Conservation (phyloP, 2,113 vertebrate genomes). For the Turdus rufiventris region DNA sequence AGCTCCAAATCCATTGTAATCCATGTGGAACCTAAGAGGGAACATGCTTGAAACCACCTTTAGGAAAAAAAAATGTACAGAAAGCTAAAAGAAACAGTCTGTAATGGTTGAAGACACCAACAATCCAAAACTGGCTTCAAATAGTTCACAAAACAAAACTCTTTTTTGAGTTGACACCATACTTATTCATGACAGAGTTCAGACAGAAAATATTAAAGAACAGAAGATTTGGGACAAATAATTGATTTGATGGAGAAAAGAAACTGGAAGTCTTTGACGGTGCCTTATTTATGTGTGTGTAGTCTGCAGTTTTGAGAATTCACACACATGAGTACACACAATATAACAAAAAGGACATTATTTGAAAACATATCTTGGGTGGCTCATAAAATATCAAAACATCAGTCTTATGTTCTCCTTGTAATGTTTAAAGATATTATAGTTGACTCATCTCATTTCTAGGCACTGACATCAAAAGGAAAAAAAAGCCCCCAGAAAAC, state of each 20-base stretch:
- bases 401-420: not conserved
- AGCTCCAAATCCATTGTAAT: not conserved
- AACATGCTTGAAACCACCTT: not conserved
- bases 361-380: not conserved
- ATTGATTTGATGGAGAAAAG: not conserved
- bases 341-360: not conserved
- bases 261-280: not conserved
- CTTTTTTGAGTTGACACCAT: not conserved
- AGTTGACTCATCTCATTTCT: not conserved
- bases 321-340: not conserved
- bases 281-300: not conserved
- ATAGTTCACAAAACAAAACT: not conserved
- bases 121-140: not conserved
- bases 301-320: not conserved
- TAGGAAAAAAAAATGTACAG: not conserved
- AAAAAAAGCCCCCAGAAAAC: fast-evolving
- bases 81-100: not conserved
- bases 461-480: not conserved
- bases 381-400: not conserved
- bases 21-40: not conserved
- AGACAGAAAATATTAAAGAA: not conserved
- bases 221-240: not conserved
- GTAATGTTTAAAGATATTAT: not conserved
- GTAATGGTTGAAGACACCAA: not conserved
- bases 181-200: not conserved